Percentiles rank a stretch among this genome's conserved stretches.
Evolutionary conservation across 1,140 invertebrate genomes (phyloP).

Genomic region (Cyclina sinensis): DNA sequence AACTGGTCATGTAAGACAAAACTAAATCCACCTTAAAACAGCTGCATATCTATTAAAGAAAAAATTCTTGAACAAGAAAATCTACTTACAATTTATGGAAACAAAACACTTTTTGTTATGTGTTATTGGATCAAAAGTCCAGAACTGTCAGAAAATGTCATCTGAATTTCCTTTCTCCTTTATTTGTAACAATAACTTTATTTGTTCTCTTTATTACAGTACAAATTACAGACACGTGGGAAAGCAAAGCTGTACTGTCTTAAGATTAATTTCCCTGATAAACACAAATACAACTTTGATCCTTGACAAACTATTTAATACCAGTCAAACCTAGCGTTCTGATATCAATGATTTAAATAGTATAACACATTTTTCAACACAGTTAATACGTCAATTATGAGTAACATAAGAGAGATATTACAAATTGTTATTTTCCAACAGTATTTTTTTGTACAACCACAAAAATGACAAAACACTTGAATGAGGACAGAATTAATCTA

Average conservation of each 20-base stretch:
- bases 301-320: neutral
- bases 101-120: too few relatives aligned
- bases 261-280: neutral
- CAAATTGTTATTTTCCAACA: neutral
- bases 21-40: too few relatives aligned
- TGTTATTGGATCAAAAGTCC: too few relatives aligned
- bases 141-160: neutral
- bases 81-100: too few relatives aligned
- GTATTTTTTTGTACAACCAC: neutral
- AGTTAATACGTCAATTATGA: neutral
- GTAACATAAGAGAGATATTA: neutral
- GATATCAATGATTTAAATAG: neutral
- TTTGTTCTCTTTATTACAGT: neutral
- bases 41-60: too few relatives aligned
- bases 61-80: too few relatives aligned
- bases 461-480: constrained; percentile 16
- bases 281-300: constrained; percentile 19
- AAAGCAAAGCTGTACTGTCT: neutral
- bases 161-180: neutral
- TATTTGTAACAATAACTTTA: constrained; percentile 2
- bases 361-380: neutral
- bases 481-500: constrained; percentile 5
- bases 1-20: too few relatives aligned
- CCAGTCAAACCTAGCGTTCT: neutral
- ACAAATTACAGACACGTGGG: constrained; percentile 50